These are phyloP conservation scores for Vespertilio murinus DNA, from an alignment of 2,797 vertebrate genomes.

Conservation along the genomic window DNA sequence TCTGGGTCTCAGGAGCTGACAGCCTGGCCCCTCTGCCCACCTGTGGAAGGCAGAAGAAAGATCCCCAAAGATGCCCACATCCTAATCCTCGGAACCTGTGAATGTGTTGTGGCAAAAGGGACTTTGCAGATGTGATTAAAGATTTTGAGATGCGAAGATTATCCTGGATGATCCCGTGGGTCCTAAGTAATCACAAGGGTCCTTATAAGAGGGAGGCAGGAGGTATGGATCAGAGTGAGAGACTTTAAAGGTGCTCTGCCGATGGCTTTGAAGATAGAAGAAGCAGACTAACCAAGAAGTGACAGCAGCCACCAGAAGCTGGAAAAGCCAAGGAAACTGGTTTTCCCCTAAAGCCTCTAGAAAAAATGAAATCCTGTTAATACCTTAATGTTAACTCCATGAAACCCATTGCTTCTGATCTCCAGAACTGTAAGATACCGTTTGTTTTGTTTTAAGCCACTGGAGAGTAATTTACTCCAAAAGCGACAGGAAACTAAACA, in stretches of 20 bases:
- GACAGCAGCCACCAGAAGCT: not conserved
- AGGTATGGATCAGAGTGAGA: not conserved
- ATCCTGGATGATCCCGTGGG: not conserved
- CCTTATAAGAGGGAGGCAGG: not conserved
- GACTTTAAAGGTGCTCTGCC: not conserved
- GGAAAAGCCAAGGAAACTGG: not conserved
- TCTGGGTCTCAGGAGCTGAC: not conserved
- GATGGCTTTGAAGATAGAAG: not conserved
- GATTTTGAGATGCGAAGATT: not conserved
- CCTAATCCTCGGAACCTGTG: not conserved
- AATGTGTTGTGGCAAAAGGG: not conserved
- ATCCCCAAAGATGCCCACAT: not conserved
- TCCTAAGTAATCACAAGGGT: not conserved
- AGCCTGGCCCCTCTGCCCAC: not conserved
- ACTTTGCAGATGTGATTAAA: not conserved
- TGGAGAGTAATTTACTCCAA: not conserved
- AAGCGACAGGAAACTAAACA: not conserved
- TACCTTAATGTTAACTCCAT: not conserved
- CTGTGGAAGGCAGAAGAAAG: not conserved
- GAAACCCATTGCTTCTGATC: slow-evolving; percentile 7
- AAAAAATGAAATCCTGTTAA: not conserved
- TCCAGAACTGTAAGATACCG: not conserved
- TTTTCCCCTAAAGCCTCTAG: not conserved
- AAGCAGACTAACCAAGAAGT: not conserved
- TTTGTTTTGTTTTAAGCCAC: not conserved